Base-by-base conservation (phyloP, 2,113 vertebrate genomes). In the Theristicus caerulescens region DNA sequence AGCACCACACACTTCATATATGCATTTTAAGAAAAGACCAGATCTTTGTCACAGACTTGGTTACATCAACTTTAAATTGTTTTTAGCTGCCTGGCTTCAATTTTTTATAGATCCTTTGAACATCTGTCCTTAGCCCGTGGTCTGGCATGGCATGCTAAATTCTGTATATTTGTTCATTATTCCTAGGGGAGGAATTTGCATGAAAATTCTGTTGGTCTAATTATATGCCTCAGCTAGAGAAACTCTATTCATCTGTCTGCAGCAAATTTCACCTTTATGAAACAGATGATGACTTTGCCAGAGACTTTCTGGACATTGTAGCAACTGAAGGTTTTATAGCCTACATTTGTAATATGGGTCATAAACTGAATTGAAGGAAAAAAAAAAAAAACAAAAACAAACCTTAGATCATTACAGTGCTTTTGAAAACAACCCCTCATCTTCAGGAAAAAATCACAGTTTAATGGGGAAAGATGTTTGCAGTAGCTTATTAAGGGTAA, bases 201-300 rank as follows among this genome's bases (percentile, higher is more conserved):
- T 81, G 71, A 94, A 96, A 92, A 94, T 93, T 80, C 90, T 96
- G 49, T 69, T 96, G 66, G 70, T 94, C 85, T 96, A 88, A 94
- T 94, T 94, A 80, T 86, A 90, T 69, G 92, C 78, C 85, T 95
- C 92, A 80, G 74, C 85, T 93, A 96, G 40, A 81, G 74, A 90
- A 95, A 93, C 66, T 85, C 83, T 72, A 57, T 84, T 95, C 81
- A 78, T 93, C 69, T 86, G 62, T 70, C 94, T 86, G 24, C 74
- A 96, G 93, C 66, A 93, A 94, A 91, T 42, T 95, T 92, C 94
- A 96, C 90, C 94, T 96, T 90, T 93, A 76, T 69, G 58, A 91
- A 96, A 87, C 61, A 90, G 84, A 96, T 92, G 52, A 97, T 89
- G 92, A 91, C 82, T 96, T 96, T 80, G 90, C 93, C 96, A 97